phyloP scores from a whole-genome alignment of 2,113 vertebrate species.

The Carettochelys insculpta region DNA sequence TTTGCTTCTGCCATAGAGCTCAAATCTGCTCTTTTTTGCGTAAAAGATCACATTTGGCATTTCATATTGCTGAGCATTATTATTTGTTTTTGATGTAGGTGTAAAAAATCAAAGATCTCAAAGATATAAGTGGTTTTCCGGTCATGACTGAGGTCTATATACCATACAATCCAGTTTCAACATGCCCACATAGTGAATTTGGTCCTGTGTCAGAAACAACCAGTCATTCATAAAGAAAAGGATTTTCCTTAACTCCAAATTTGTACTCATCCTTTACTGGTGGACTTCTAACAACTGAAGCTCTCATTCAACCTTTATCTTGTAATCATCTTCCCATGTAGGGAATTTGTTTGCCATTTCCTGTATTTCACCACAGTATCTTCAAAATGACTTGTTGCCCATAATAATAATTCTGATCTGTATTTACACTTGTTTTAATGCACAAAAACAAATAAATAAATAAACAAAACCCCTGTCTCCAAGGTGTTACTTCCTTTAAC shows the following conservation, averaged over 20 bases:
- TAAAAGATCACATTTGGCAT: not conserved
- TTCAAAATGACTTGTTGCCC: not conserved
- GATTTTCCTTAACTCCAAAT: not conserved
- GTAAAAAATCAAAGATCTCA: not conserved
- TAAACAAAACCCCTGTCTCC: no score
- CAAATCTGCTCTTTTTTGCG: not conserved
- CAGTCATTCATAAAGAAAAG: not conserved
- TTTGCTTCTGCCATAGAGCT: not conserved
- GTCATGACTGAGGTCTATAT: not conserved
- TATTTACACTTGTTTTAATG: not conserved
- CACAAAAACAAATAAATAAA: not conserved
- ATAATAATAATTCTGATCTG: not conserved
- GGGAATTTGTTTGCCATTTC: not conserved
- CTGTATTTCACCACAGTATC: not conserved
- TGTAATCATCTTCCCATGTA: not conserved
- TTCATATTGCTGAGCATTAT: not conserved
- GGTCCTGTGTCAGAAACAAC: not conserved
- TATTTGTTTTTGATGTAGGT: not conserved
- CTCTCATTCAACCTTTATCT: not conserved
- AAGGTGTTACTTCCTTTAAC: not conserved
- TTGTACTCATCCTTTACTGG: not conserved
- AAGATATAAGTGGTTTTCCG: not conserved
- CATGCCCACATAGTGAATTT: rapidly evolving
- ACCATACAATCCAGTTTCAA: not conserved
- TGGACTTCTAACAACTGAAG: not conserved